Evolutionary conservation across 2,888 invertebrate species (phyloP).

Genomic region (Tetrapedia diversipes): DNA sequence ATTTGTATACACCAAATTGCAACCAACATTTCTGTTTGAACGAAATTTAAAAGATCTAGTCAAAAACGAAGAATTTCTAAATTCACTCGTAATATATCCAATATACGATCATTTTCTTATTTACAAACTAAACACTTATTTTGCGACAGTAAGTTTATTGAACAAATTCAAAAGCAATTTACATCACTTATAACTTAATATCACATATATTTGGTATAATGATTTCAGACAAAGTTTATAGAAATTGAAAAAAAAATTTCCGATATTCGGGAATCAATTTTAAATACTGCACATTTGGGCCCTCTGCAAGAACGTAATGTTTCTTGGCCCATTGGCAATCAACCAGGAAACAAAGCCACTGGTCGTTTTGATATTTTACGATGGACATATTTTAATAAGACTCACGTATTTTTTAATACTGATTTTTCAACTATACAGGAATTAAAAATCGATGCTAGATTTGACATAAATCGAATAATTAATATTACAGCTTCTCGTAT

Average conservation of each 20-base stretch:
- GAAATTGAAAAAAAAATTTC: slow-evolving; percentile 51
- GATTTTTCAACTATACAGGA: slow-evolving; percentile 89
- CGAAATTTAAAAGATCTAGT: slow-evolving; percentile 81
- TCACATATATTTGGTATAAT: background rate
- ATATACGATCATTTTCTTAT: slow-evolving; percentile 86
- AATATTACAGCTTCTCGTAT: slow-evolving; percentile 84
- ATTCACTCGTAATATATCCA: slow-evolving; percentile 87
- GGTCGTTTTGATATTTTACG: slow-evolving; percentile 92
- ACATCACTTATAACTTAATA: background rate
- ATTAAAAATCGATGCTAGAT: slow-evolving; percentile 87
- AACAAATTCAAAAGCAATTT: slow-evolving; percentile 64
- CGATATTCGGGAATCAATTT: slow-evolving; percentile 75
- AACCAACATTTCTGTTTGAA: slow-evolving; percentile 79
- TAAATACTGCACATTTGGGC: slow-evolving; percentile 81
- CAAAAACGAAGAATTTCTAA: slow-evolving; percentile 83
- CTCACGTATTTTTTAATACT: slow-evolving; percentile 92
- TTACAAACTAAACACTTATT: slow-evolving; percentile 89
- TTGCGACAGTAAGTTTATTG: slow-evolving; percentile 85
- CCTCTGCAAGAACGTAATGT: slow-evolving; percentile 79
- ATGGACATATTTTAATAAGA: slow-evolving; percentile 94
- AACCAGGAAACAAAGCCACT: slow-evolving; percentile 87
- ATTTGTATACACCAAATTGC: slow-evolving; percentile 70
- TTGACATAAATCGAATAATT: slow-evolving; percentile 87
- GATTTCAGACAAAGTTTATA: slow-evolving; percentile 81
- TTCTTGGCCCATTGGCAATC: slow-evolving; percentile 91